Conservation (phyloP, 2,113 vertebrate species). For the Montifringilla adamsi region DNA sequence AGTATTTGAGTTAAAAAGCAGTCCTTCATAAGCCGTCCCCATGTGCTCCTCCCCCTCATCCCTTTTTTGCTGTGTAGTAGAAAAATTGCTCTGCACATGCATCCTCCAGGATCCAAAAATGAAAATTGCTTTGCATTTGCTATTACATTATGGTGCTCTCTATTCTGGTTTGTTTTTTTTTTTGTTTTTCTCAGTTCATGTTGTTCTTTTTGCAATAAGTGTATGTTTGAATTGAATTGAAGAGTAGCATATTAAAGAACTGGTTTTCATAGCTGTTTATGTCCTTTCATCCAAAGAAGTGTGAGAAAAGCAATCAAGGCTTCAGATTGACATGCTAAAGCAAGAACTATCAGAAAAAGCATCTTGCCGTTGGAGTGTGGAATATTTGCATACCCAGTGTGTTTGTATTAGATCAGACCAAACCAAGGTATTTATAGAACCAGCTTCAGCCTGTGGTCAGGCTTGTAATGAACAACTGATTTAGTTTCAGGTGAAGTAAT, state of each 20-base stretch:
- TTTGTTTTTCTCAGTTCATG: conserved; percentile 15
- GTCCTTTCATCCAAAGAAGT: conserved; percentile 65
- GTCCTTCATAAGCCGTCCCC: not conserved
- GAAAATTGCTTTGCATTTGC: conserved; percentile 52
- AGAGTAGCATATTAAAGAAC: conserved; percentile 43
- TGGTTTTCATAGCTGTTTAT: conserved; percentile 67
- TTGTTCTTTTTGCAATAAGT: conserved; percentile 53
- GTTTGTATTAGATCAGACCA: conserved; percentile 53
- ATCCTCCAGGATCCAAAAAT: conserved; percentile 37
- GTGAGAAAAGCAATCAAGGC: conserved; percentile 64
- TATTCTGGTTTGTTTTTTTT: not conserved
- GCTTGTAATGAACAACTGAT: conserved; percentile 5
- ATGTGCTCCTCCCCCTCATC: not conserved
- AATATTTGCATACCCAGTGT: conserved; percentile 49
- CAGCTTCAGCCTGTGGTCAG: not conserved
- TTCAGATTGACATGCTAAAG: conserved; percentile 46
- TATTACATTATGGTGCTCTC: conserved; percentile 12
- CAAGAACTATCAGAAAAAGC: conserved; percentile 45
- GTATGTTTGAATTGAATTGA: conserved; percentile 64
- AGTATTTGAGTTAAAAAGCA: conserved; percentile 1
- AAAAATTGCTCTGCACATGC: conserved; percentile 12
- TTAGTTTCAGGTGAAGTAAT: conserved; percentile 46
- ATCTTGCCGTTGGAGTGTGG: not conserved
- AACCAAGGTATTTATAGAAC: conserved; percentile 40
- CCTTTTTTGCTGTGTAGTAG: conserved; percentile 11